Base-by-base conservation (phyloP, 2,888 invertebrate genomes). In the Charanyca ferruginea region DNA sequence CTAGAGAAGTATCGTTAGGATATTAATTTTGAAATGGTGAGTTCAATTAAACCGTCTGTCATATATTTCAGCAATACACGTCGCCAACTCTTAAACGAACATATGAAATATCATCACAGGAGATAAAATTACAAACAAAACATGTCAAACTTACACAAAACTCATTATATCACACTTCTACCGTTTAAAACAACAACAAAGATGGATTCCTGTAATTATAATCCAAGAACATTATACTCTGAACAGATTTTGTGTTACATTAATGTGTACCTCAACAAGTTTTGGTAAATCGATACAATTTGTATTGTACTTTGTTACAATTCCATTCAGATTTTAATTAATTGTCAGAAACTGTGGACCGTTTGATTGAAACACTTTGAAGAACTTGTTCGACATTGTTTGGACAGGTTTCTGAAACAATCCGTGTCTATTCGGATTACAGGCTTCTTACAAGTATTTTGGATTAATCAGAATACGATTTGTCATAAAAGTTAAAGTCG, bases 381-480 rank as follows among this genome's bases (percentile, higher is more conserved):
- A 71, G 81, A 90, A 92, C 87, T 92, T 92, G 90, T 90, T 87
- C 87, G 90, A 88, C 89, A 90, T 90, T 93, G 91, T 93, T 92
- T 91, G 85, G 91, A 90, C 90, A 91, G 92, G 88, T 87, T 88
- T 88, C 84, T 71, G 61, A 47, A 82, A 76, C 78, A 80, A 80
- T 83, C 79, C 83, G 77, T 83, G 86, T 84, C 86, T 85, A 79
- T 83, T 86, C 77, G 75, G 83, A 86, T 86, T 87, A 87, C 85
- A 83, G 63, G 70, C 76, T 75, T 80, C 84, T 84, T 80, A 72
- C 71, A 83, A 81, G 79, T 80, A 83, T 85, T 84, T 81, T 61
- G 73, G 80, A 80, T 81, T 84, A 77, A 79, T 80, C 78, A 69
- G 74, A 80, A 80, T 79, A 81, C 79, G 76, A 80, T 84, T 86